phyloP scores from a whole-genome alignment of 2,113 vertebrate species.

The Nestor notabilis region DNA sequence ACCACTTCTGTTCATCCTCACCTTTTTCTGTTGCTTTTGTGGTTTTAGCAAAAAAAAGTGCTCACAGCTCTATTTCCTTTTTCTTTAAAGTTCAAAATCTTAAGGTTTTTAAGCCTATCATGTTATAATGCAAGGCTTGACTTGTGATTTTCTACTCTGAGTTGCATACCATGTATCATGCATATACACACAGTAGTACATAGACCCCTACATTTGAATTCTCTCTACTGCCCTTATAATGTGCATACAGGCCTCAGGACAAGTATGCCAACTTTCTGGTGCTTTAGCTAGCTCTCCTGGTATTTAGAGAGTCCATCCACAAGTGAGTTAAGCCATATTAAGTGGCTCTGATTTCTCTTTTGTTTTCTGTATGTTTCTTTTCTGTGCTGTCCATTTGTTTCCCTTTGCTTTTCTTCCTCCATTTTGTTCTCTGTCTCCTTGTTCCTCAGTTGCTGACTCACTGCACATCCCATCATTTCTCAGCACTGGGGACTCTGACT shows the following conservation, averaged over 20 bases:
- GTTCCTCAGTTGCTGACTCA: background rate
- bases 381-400: background rate
- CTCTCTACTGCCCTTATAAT: background rate
- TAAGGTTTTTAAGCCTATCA: rapidly evolving
- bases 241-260: background rate
- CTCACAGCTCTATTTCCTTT: background rate
- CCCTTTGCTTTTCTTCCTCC: background rate
- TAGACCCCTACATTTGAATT: background rate
- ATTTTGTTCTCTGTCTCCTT: background rate
- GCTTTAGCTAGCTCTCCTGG: background rate
- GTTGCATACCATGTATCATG: background rate
- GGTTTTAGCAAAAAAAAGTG: background rate
- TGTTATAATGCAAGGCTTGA: background rate
- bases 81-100: background rate
- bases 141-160: background rate
- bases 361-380: background rate
- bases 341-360: background rate
- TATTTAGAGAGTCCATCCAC: background rate
- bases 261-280: background rate
- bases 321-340: background rate
- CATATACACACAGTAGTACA: background rate
- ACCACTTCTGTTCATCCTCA: background rate
- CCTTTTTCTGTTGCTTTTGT: background rate
- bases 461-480: background rate
- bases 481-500: background rate